Evolutionary conservation across 2,113 vertebrate genomes (phyloP), one percentile per base, ranked within the genome.

Genomic region (Prionailurus bengalensis): DNA sequence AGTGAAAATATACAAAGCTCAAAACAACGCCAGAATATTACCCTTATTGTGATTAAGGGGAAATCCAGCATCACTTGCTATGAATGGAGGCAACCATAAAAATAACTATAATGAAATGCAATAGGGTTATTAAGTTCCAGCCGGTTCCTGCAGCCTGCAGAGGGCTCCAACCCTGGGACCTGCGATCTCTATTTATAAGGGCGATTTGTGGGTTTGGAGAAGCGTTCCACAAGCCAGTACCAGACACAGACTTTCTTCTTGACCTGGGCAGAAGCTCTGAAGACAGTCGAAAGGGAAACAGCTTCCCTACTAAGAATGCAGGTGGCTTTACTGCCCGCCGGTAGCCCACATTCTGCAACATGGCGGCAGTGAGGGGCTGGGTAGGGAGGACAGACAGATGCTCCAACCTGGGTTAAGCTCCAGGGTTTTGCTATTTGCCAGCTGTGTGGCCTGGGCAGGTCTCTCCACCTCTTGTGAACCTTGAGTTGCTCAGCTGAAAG

Each of bases 141-240:
- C 71, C 25, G 0, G 76, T 0, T 7, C 39, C 58, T 45, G n/a
- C n/a, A 55, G 78, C 61, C 80, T 53, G 42, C 42, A 23, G 80
- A 39, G 76, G 73, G 45, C 66, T 85, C 4, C 16, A 1, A 73
- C 65, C n/a, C 73, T 10, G 36, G 39, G 33, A 8, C 19, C 39
- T 5, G 29, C 53, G 4, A 11, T 58, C 63, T 87, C 29, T 55
- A 29, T 61, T 51, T 79, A 6, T 21, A 42, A 85, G 39, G 19
- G 70, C 1, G 1, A 4, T 55, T 63, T 55, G 89, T 19, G n/a
- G 29, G 4, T 39, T 53, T 19, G 48, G 12, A 15, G 63, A 74
- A 71, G 17, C 0, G 0, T 21, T 33, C 33, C 27, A 48, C 45
- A 51, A 78, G 74, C 65, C 14, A 61, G 29, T 1, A 3, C 66